Evolutionary conservation across 2,113 vertebrate species (phyloP), one percentile per base, ranked within the genome.

Genomic region (Procavia capensis): DNA sequence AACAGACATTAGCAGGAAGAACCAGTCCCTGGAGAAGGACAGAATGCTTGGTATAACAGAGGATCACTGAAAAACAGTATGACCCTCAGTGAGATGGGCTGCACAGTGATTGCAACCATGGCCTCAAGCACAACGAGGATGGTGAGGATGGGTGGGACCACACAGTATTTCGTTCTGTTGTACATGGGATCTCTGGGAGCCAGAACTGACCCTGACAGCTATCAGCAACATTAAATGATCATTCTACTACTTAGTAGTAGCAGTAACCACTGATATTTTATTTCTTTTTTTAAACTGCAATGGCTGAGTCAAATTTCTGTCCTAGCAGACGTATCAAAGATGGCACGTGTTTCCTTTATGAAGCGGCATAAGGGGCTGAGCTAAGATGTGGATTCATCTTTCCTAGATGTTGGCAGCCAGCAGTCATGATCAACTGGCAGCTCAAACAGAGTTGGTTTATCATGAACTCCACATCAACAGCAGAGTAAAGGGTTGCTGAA

Each of bases 301-400:
- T 82, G n/a, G 29, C 36, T 89, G 54, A 88, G 81, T 75, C 88
- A 61, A 82, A 22, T 88, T 97, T 93, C 82, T 93, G 3, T 20
- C 16, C 36, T 95, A 74, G 27, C 6, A 17, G 54, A 89, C 93
- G 95, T 17, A 61, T 16, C 83, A 41, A 66, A 50, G 43, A 11
- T 54, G 27, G 87, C 92, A 25, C 29, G 64, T 50, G 19, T 19
- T 25, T 81, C 94, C 93, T 95, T 64, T 63, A 36, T 54, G 19
- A 78, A 3, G 76, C 8, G 20, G 87, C 36, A 36, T 11, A 45
- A 90, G 97, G 97, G 93, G 3, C 41, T 39, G 75, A 57, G 31
- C 88, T 39, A 95, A 95, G 50, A 11, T 90, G 93, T 36, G 39
- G 78, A 94, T 36, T 5, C 24, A 0, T 68, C 57, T 64, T 61